A percentile compares a stretch with the other conserved stretches of the same genome.
phyloP scores from a whole-genome alignment of 1,140 invertebrate species.

The Cataglyphis hispanica region DNA sequence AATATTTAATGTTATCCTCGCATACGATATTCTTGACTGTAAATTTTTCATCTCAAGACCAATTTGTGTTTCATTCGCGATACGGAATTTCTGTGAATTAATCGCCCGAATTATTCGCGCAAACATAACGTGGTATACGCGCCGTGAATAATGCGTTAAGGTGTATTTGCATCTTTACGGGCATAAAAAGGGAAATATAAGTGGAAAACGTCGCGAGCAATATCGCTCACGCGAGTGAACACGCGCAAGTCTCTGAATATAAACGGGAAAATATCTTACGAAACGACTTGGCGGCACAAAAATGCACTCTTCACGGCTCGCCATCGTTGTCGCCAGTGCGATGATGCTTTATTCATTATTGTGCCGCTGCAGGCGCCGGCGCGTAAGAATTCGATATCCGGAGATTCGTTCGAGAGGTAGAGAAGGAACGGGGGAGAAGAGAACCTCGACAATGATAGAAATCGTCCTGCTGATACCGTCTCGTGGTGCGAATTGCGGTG shows the following conservation, averaged over 20 bases:
- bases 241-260: background rate
- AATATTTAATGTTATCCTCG: background rate
- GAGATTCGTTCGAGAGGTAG: constrained; percentile 12
- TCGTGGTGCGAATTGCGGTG: constrained; percentile 52
- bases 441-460: constrained; percentile 57
- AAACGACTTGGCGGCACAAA: constrained; percentile 37
- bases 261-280: constrained; percentile 54
- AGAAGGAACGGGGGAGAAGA: background rate
- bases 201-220: constrained; percentile 48
- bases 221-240: constrained; percentile 42
- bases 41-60: background rate
- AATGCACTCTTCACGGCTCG: constrained; percentile 34
- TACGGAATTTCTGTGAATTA: constrained; percentile 21
- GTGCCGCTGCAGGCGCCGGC: constrained; percentile 31
- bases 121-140: constrained; percentile 14
- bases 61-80: constrained; percentile 4
- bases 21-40: background rate
- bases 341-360: constrained; percentile 63
- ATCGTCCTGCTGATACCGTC: constrained; percentile 55
- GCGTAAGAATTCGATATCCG: constrained; percentile 63
- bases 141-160: constrained; percentile 47
- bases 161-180: constrained; percentile 52
- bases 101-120: constrained; percentile 34
- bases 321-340: background rate
- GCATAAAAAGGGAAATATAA: constrained; percentile 28